Evolutionary conservation across 2,113 vertebrate species (phyloP).

Genomic region (Talpa occidentalis): DNA sequence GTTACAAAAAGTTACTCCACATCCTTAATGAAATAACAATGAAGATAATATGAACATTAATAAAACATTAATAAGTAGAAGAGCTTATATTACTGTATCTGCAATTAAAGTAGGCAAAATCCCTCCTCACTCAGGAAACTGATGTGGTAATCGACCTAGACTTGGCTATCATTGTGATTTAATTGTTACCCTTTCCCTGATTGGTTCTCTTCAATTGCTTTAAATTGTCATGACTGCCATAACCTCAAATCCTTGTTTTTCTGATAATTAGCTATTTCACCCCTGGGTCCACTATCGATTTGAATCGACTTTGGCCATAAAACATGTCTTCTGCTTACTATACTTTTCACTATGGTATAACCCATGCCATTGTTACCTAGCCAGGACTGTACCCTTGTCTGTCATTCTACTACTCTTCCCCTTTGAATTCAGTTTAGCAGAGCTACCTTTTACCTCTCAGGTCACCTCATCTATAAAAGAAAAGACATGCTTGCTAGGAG

Average conservation of each 20-base stretch:
- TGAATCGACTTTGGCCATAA: background rate
- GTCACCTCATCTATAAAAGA: background rate
- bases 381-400: background rate
- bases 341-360: background rate
- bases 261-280: background rate
- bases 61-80: background rate
- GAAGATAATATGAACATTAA: background rate
- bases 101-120: background rate
- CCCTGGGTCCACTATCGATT: background rate
- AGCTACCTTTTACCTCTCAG: background rate
- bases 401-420: background rate
- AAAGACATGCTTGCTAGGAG: background rate
- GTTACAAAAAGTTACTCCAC: background rate
- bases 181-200: background rate
- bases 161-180: background rate
- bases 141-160: background rate
- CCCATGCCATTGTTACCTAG: background rate
- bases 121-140: background rate
- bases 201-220: background rate
- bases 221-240: background rate
- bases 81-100: background rate
- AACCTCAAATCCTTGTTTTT: background rate
- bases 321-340: background rate
- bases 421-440: background rate
- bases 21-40: constrained; percentile 11